Base-by-base conservation (phyloP, 2,113 vertebrate species). In the Chunga burmeisteri region DNA sequence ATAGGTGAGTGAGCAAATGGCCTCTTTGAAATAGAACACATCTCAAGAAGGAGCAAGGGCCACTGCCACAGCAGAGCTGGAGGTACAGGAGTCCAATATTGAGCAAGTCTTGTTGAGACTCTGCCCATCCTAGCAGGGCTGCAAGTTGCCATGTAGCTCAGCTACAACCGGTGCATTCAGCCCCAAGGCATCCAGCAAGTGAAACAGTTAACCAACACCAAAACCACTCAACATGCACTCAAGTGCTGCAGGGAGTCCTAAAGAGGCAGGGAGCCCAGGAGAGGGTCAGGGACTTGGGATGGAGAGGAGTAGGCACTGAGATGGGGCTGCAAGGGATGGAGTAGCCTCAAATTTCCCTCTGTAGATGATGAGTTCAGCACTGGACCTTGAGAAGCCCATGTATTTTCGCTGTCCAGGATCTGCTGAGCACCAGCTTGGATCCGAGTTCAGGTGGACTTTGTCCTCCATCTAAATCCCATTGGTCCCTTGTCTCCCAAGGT, bases 401-500 rank as follows among this genome's bases (percentile, higher is more conserved):
- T 27, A 2, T 13, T 44, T 83, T 58, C 17, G 16, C 34, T 38
- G 13, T 9, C 25, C 71, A 16, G 9, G 12, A 5, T 46, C 47
- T 59, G 20, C 66, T 46, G 38, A 47, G 42, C 55, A 46, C 21
- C 36, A 7, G 4, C 30, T n/a, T 32, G 67, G 63, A 27, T 29
- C 8, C 0, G 0, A 23, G 14, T 36, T 59, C 72, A n/a, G 14
- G 26, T 15, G 23, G 38, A 26, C 16, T 78, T 46, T 34, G 6
- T 23, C 16, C 7, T 61, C 32, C 44, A 13, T 4, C 38, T 30
- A 34, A 83, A 52, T 16, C 7, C 15, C 18, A 23, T 29, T 0
- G 0, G 5, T 47, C 40, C 34, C 20, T 81, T 1, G 9, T 44
- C n/a, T 68, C n/a, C 21, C 47, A 72, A 6, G 1, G 15, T 6